These are phyloP conservation scores for Pogonus chalceus DNA, from an alignment of 1,140 invertebrate genomes.

Conservation along the genomic window DNA sequence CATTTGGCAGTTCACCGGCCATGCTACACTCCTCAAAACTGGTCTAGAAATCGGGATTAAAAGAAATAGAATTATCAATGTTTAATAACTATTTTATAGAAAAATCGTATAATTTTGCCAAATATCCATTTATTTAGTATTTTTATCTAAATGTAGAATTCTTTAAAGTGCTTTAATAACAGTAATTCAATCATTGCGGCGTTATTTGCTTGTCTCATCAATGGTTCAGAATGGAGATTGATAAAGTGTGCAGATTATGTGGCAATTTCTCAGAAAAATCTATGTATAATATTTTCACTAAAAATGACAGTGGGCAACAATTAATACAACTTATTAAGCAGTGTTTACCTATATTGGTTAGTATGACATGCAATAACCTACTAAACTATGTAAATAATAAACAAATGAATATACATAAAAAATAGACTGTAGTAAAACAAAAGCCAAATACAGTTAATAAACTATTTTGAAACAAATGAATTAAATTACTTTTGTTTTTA, in stretches of 20 bases:
- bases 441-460: too few species aligned
- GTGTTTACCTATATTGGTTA: conserved; percentile 30
- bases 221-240: conserved; percentile 5
- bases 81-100: background rate
- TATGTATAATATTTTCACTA: conserved; percentile 31
- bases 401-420: too few species aligned
- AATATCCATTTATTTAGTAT: background rate
- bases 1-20: background rate
- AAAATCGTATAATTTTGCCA: background rate
- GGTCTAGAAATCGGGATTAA: background rate
- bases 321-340: conserved; percentile 31
- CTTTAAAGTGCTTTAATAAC: too few species aligned
- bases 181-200: too few species aligned
- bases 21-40: background rate
- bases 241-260: conserved; percentile 28
- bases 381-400: conserved; percentile 1
- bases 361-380: conserved; percentile 15
- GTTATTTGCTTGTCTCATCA: too few species aligned
- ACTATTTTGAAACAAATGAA: too few species aligned
- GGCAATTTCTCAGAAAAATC: conserved; percentile 24
- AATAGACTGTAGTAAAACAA: too few species aligned
- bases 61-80: background rate
- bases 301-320: conserved; percentile 27
- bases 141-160: background rate
- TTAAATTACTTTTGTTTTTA: too few species aligned